Base-by-base conservation (phyloP, 2,888 invertebrate species). In the Eulithis prunata region DNA sequence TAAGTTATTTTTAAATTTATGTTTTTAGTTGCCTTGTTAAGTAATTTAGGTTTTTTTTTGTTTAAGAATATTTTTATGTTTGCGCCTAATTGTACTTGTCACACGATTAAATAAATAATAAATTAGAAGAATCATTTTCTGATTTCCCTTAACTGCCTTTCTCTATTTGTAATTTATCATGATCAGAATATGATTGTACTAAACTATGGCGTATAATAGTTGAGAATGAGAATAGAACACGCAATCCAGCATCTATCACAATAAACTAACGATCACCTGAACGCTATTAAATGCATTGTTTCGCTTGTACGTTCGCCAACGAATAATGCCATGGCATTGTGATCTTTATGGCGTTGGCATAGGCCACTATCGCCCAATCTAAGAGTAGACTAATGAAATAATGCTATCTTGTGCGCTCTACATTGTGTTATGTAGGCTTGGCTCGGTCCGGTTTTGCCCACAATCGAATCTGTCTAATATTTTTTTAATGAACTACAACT, bases 251-350 rank as follows among this genome's bases (percentile, higher is more conserved):
- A 64, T 58, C 54, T 64, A 65, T 69, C 69, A 68, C 74, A 62
- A 72, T 70, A 76, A 74, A 78, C 73, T 70, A 71, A 73, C 69
- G 71, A 69, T 69, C 72, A 76, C 73, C 74, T 74, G 73, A 76
- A 74, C 66, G 72, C 66, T 64, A 61, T 70, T 62, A 62, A 51
- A 52, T 59, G 58, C 43, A 59, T 59, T 59, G 58, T 52, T 59
- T 59, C 21, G 51, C 49, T 52, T 75, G 76, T 77, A 74, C 71
- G 62, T 71, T 67, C 70, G 79, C 76, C 72, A 77, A 52, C 54
- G 49, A 32, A 55, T 8, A 11, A 32, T 58, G 47, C 32, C 12
- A 57, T 32, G 2, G 28, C 32, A 59, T 56, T 59, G 6, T 65
- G 56, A 43, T 58, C 56, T 60, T 60, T 57, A 60, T 52, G 56